A percentile compares a stretch with the other conserved stretches of the same genome.
Conservation (phyloP, 2,113 vertebrate species). For the Pelobates fuscus region DNA sequence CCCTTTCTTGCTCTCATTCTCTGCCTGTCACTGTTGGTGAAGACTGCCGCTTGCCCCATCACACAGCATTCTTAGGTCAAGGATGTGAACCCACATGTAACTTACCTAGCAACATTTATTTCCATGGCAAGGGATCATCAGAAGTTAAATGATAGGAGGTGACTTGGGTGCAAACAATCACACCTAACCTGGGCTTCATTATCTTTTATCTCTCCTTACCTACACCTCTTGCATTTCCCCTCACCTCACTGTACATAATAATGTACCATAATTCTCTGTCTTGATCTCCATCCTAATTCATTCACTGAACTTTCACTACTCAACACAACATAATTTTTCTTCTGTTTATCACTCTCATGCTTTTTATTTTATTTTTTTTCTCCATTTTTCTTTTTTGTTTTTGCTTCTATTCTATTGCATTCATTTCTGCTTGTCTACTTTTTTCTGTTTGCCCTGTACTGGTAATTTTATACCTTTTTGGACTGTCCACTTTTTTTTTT, state of each 20-base stretch:
- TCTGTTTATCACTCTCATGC: too few species aligned
- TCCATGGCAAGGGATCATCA: not conserved
- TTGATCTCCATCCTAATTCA: not conserved
- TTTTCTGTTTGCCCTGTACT: not conserved
- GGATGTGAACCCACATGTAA: not conserved
- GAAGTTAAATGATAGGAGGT: conserved; percentile 12
- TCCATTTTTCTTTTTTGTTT: too few species aligned
- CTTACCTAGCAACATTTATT: not conserved
- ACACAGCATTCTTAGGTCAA: not conserved
- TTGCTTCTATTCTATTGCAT: too few species aligned
- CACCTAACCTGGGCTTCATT: conserved; percentile 45
- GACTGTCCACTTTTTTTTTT: not conserved
- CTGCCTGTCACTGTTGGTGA: conserved; percentile 16
- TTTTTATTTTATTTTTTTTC: too few species aligned
- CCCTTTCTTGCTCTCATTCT: not conserved
- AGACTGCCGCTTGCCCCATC: not conserved
- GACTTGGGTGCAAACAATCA: conserved; percentile 11
- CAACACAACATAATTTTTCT: not conserved
- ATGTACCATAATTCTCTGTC: conserved; percentile 7
- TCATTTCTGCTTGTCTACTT: not conserved
- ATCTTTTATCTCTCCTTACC: conserved; percentile 49
- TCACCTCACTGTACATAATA: conserved; percentile 23
- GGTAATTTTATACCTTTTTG: not conserved
- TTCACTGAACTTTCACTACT: not conserved
- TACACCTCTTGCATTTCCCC: conserved; percentile 34